phyloP scores from a whole-genome alignment of 2,797 vertebrate species.

The Anguilla pacifica region DNA sequence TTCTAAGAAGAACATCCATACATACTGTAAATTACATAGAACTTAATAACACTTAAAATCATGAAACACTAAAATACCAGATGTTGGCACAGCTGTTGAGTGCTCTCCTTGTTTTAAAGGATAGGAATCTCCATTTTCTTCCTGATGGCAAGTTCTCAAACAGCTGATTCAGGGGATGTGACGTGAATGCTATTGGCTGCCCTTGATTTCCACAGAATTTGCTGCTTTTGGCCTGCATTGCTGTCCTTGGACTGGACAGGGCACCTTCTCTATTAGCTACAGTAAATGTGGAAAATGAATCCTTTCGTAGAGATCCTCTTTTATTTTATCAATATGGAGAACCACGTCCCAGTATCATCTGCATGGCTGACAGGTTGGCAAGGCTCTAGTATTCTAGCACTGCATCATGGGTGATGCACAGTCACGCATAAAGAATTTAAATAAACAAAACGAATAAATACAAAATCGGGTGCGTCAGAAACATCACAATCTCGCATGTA shows the following conservation, averaged over 20 bases:
- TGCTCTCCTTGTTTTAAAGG: neutral
- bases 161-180: neutral
- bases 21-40: neutral
- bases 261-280: neutral
- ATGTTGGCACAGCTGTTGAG: neutral
- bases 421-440: neutral
- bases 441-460: neutral
- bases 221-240: neutral
- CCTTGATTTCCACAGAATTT: neutral
- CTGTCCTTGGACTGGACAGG: neutral
- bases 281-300: neutral
- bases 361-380: neutral
- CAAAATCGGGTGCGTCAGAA: neutral
- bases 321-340: neutral
- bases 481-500: neutral
- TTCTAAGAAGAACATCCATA: neutral
- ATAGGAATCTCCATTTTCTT: neutral
- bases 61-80: neutral
- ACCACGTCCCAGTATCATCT: neutral
- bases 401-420: neutral
- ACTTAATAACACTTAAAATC: neutral
- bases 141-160: neutral
- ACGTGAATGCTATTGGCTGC: neutral
- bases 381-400: neutral
- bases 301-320: neutral